A percentile compares a stretch with the other conserved stretches of the same genome.
Evolutionary conservation across 2,888 invertebrate species (phyloP).

Genomic region (Mythimna ferrago): DNA sequence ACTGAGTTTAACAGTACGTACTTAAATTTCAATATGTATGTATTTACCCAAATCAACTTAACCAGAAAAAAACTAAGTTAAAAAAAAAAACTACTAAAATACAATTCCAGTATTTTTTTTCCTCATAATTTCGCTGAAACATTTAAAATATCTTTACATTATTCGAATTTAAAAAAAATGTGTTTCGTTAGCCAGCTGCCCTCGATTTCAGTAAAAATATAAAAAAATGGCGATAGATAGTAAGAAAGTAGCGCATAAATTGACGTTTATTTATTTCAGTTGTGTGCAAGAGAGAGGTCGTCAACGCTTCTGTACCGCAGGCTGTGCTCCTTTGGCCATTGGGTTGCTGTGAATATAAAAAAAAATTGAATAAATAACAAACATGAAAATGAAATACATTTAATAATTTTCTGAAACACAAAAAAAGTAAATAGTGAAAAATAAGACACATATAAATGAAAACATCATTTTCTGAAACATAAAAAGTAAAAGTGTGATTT

Average conservation of each 20-base stretch:
- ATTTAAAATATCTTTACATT: neutral
- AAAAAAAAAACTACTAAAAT: neutral
- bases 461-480: too few species aligned
- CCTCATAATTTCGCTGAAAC: too few species aligned
- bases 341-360: slow-evolving; percentile 80
- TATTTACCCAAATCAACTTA: neutral
- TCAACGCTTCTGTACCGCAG: slow-evolving; percentile 87
- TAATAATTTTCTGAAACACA: too few species aligned
- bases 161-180: neutral
- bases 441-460: too few species aligned
- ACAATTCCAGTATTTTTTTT: neutral
- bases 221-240: neutral
- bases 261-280: slow-evolving; percentile 56
- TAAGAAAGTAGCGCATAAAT: neutral
- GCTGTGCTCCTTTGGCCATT: slow-evolving; percentile 89
- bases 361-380: neutral
- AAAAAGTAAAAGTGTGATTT: too few species aligned
- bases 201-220: slow-evolving; percentile 4
- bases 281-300: slow-evolving; percentile 79
- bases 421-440: too few species aligned
- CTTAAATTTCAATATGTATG: neutral
- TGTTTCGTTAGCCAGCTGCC: slow-evolving; percentile 2
- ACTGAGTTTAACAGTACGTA: neutral
- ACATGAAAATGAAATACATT: too few species aligned
- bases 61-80: neutral